Percentiles rank a stretch among this genome's conserved stretches.
Evolutionary conservation across 2,113 vertebrate genomes (phyloP).

Genomic region (Lepidiolamprologus cunningtoni): DNA sequence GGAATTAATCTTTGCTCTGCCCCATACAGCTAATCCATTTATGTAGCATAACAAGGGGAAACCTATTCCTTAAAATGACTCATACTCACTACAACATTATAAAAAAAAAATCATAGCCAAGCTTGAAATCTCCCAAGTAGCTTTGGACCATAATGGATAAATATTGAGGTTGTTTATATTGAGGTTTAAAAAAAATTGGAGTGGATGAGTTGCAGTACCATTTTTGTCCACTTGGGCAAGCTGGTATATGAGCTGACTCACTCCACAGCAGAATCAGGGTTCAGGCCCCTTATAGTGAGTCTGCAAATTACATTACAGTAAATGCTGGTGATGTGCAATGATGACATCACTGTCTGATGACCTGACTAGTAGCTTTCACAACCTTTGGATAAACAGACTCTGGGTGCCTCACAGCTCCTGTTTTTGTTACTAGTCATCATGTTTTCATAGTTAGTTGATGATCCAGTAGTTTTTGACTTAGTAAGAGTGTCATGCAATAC

Average conservation of each 20-base stretch:
- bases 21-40: background rate
- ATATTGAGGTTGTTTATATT: background rate
- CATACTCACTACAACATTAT: background rate
- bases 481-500: background rate
- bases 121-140: background rate
- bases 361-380: background rate
- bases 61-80: background rate
- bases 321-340: background rate
- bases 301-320: background rate
- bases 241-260: background rate
- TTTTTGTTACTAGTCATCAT: background rate
- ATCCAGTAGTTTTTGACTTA: background rate
- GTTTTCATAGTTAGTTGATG: background rate
- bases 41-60: background rate
- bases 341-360: conserved; percentile 32
- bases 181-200: background rate
- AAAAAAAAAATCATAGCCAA: rapidly evolving
- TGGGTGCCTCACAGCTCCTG: background rate
- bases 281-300: background rate
- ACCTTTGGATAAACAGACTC: background rate
- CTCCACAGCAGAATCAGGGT: background rate
- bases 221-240: background rate
- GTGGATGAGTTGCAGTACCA: background rate
- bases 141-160: background rate
- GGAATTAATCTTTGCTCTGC: rapidly evolving